These are phyloP conservation scores for Dipodomys stephensi DNA, from an alignment of 2,113 vertebrate species.

Conservation along the genomic window DNA sequence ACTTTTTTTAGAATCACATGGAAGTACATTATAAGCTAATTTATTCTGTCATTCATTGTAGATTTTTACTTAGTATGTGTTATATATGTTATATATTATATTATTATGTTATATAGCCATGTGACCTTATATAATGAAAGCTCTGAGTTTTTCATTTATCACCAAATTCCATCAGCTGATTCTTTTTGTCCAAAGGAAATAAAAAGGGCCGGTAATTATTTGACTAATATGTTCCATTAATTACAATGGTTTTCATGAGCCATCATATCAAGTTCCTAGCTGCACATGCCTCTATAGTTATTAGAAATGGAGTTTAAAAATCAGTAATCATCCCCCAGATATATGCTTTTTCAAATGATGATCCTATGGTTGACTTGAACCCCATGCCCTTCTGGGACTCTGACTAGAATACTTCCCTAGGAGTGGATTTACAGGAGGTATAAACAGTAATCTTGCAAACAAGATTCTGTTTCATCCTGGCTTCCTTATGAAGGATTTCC, in stretches of 20 bases:
- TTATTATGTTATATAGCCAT: background rate
- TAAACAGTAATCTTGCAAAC: background rate
- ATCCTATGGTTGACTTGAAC: background rate
- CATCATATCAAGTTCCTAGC: background rate
- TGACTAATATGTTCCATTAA: conserved; percentile 29
- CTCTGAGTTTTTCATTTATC: conserved; percentile 30
- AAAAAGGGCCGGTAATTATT: conserved; percentile 3
- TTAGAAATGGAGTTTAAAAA: conserved; percentile 58
- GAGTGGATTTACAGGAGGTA: background rate
- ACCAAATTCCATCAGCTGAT: background rate
- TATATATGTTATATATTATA: background rate
- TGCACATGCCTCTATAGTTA: background rate
- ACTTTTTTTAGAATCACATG: conserved; percentile 25
- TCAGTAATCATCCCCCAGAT: background rate
- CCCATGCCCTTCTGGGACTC: background rate
- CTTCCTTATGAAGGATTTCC: background rate
- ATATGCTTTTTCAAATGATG: background rate
- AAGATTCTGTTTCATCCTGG: background rate
- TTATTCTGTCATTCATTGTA: conserved; percentile 1
- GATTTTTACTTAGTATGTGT: conserved; percentile 51
- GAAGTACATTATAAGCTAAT: background rate
- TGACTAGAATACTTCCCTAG: background rate
- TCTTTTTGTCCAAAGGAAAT: conserved; percentile 32
- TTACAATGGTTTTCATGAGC: background rate
- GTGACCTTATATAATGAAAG: background rate